Evolutionary conservation across 2,888 invertebrate genomes (phyloP), one percentile per base, ranked within the genome.

Genomic region (Peribatodes rhomboidaria): DNA sequence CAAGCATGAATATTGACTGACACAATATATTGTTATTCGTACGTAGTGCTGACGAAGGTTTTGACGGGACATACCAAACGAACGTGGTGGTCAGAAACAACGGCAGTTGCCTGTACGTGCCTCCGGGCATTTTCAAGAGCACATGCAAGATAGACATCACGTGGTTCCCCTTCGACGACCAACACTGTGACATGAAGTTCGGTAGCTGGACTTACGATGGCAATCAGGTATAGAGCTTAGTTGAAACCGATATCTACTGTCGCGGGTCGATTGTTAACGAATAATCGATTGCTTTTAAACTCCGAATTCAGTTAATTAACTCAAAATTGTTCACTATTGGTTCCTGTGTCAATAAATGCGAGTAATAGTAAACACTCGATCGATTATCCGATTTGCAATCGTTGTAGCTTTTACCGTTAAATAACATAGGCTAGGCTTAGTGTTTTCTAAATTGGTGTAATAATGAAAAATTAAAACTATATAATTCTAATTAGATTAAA

Each of bases 111-210:
- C 96, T 98, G 95, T 99, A 99, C 97, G 97, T 99, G 94, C 99
- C 99, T 90, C 99, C 99, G 92, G 99, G 99, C 94, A 99, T 99
- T 95, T 99, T 99, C 96, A 99, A 99, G 96, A 98, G 99, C 96
- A 99, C 99, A 94, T 99, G 99, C 96, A 98, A 98, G 96, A 99
- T 99, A 95, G 98, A 99, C 96, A 99, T 99, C 96, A 99, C 99
- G 94, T 99, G 99, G 99, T 99, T 99, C 96, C 99, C 99, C 94
- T 99, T 99, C 95, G 99, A 99, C 95, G 99, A 99, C 95, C 99
- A 99, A 96, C 97, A 97, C 94, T 99, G 99, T 95, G 97, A 98
- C 94, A 98, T 99, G 98, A 98, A 99, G 96, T 99, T 99, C 94
- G 99, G 99, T 95, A 99, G 99, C 95, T 99, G 99, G 99, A 99